A percentile compares a stretch with the other conserved stretches of the same genome.
phyloP scores from a whole-genome alignment of 2,113 vertebrate species.

The Pipa parva region DNA sequence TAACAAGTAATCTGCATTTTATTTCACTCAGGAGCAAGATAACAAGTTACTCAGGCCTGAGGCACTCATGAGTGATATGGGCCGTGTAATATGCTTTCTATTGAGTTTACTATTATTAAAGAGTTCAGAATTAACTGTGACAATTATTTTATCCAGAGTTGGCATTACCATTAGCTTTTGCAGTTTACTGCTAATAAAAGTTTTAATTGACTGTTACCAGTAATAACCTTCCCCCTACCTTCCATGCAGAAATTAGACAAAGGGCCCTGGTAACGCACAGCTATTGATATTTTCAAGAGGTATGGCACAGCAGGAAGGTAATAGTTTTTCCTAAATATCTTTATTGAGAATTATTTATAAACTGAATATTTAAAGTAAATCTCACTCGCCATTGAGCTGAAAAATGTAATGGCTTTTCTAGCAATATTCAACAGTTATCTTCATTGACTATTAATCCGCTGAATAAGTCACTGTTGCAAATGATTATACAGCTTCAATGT shows the following conservation, averaged over 20 bases:
- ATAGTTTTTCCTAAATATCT: conserved; percentile 44
- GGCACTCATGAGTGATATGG: conserved; percentile 80
- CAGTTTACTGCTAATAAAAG: conserved; percentile 81
- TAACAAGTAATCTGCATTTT: conserved; percentile 76
- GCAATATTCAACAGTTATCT: conserved; percentile 38
- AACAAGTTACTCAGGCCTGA: conserved; percentile 80
- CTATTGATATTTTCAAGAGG: conserved; percentile 62
- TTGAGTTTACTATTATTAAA: conserved; percentile 81
- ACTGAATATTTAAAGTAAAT: conserved; percentile 41
- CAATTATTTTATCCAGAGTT: conserved; percentile 73
- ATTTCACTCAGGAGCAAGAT: conserved; percentile 79
- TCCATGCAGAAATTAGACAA: conserved; percentile 67
- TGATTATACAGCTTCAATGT: conserved; percentile 9
- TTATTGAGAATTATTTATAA: conserved; percentile 44
- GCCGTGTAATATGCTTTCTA: conserved; percentile 79
- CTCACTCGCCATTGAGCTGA: conserved; percentile 38
- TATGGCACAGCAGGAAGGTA: conserved; percentile 50
- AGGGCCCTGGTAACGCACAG: conserved; percentile 58
- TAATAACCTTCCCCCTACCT: conserved; percentile 77
- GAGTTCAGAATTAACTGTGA: conserved; percentile 82
- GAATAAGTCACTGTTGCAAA: conserved; percentile 11
- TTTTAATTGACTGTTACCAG: conserved; percentile 76
- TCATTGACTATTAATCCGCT: conserved; percentile 35
- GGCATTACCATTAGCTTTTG: conserved; percentile 73
- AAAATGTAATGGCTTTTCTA: conserved; percentile 31